Evolutionary conservation across 1,140 invertebrate species (phyloP), one percentile per base, ranked within the genome.

Genomic region (Ostrea denselamellosa): DNA sequence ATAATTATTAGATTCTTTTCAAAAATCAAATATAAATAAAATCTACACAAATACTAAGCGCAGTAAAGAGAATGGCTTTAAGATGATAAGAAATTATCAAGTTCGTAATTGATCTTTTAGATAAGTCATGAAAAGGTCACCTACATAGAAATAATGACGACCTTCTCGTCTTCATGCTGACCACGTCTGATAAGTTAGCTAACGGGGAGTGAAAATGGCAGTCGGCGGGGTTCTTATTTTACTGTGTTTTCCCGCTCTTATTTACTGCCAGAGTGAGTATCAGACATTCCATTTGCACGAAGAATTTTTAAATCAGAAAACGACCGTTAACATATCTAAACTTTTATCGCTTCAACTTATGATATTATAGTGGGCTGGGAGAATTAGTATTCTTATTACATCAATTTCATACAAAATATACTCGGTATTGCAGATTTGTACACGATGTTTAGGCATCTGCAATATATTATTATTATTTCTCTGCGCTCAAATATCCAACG

Each of bases 181-280:
- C 68, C 68, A 34, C 8, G 9, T 34, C 14, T 77, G 68, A 77
- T 77, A 77, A 77, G 28, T 25, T 34, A 5, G 34, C 34, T 44
- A 5, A 44, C 34, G 28, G 28, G 14, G 28, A 71, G 19, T 4
- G 68, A 34, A 34, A 12, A 77, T 77, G 68, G 28, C 68, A 25
- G 68, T 77, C 68, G 68, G 9, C 2, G 9, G 25, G 9, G 10
- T 77, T 9, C 14, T 77, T 12, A 8, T 77, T 25, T 17, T 77
- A 12, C 14, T 77, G 9, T 22, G 68, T 25, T 14, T 77, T 10
- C 68, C 68, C 28, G 22, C 25, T 3, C 25, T 77, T 17, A 77
- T 77, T 77, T 28, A 28, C 25, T 28, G 68, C 28, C 68, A 77
- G 28, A 77, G 68, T 77, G 28, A 28, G 68, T 77, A 77, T 34